Base-by-base conservation (phyloP, 2,888 invertebrate genomes). In the Panorpa germanica region DNA sequence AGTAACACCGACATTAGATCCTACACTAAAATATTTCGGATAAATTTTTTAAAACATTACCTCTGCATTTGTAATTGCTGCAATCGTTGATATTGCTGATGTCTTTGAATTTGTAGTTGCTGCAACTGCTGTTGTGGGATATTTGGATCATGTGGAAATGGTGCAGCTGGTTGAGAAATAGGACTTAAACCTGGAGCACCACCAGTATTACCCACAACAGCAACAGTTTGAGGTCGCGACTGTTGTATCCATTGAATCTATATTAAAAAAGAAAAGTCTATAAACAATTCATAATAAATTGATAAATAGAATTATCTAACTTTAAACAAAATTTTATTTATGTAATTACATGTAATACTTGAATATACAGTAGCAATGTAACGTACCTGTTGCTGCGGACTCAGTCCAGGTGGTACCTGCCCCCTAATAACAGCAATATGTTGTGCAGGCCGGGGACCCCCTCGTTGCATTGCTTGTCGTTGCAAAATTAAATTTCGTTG, bases 371-470 rank as follows among this genome's bases (percentile, higher is more conserved):
- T 9, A 8, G 24, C 12, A 10, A 4, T 10, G 12, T 25, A 23
- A 17, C 5, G 7, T 45, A 68, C 62, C 53, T 68, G 70, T 38
- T 68, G 68, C 32, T 65, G 68, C 33, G 62, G 67, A 1, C 60
- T 63, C 1, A 72, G 54, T 0, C 71, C 72, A 0, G 68, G 67
- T 1, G 72, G 67, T 36, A 72, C 59, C 38, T 71, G 73, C 34
- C 72, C 67, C 23, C 75, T 62, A 15, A 75, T 72, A 37, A 68
- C 66, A 4, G 74, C 72, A 25, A 74, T 72, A 37, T 72, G 72
- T 29, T 63, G 62, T 1, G 59, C 52, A 0, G 63, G 48, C 6
- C 52, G 44, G 3, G 48, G 42, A 16, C 43, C 39, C 15, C 12
- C 12, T 11, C 5, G 4, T 4, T 4, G 24, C n/a, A 11, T 40